Evolutionary conservation across 2,888 invertebrate genomes (phyloP), one percentile per base, ranked within the genome.

Genomic region (Chymomyza amoena): DNA sequence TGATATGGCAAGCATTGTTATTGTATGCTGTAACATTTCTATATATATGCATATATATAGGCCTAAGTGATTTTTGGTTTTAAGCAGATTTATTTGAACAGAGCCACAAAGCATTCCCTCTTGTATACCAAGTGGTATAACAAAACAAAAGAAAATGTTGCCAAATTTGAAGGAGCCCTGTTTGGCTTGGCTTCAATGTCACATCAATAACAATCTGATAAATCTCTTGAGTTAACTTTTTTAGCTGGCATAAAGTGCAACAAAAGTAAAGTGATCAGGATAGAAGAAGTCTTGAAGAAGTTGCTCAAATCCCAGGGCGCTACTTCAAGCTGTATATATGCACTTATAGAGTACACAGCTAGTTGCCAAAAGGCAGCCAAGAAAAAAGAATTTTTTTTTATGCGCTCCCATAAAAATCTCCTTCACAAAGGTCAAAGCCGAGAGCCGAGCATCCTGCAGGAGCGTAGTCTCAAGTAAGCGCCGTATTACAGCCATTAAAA

Each of bases 351-450:
- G 15, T 10, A 28, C 15, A 5, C 45, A 51, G 36, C 52, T 54
- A 25, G 7, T 54, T 39, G 54, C 36, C 25, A 28, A 56, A 39
- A 64, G 16, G 52, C 63, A 63, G n/a, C 28, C 20, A 54, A 32
- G 7, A 56, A 64, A 64, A 6, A 36, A 61, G 13, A 28, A 54
- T 56, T 56, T 15, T 56, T 15, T 15, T 59, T 20, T 7, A 32
- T 54, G 10, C 56, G 9, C 25, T n/a, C 56, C 50, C 64, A 45
- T 68, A 65, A 36, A 64, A 87, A 82, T 87, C 79, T 84, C 88
- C 84, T 84, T 87, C 84, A 84, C 75, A 87, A 84, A 84, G 84
- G 84, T 87, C 84, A 84, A 85, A 87, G 70, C 73, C 73, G 70
- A 67, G 63, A 67, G 63, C 66, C 79, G 9, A 70, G 83, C 76